Percentiles rank a stretch among this genome's conserved stretches.
phyloP scores from a whole-genome alignment of 2,888 invertebrate genomes.

The Apamea crenata region DNA sequence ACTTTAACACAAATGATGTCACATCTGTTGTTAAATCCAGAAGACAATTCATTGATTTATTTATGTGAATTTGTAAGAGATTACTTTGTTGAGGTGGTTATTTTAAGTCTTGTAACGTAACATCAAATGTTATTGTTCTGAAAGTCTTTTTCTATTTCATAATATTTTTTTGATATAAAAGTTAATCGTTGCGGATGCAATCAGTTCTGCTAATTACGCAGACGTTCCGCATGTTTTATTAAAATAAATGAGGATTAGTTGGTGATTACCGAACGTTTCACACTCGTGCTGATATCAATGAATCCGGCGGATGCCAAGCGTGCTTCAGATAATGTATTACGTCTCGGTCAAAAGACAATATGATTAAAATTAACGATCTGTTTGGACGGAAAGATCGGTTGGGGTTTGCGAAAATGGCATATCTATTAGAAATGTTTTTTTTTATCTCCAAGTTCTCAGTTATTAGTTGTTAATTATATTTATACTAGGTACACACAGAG shows the following conservation, averaged over 20 bases:
- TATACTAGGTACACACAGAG: not conserved
- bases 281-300: conserved; percentile 42
- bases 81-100: conserved; percentile 26
- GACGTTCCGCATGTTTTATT: conserved; percentile 46
- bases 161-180: not conserved
- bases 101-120: not conserved
- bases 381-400: conserved; percentile 19
- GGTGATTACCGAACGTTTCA: conserved; percentile 46
- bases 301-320: conserved; percentile 49
- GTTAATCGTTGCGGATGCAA: conserved; percentile 18
- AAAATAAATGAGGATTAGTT: conserved; percentile 47
- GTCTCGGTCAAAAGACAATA: conserved; percentile 39
- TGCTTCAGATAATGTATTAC: conserved; percentile 41
- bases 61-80: conserved; percentile 28
- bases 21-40: conserved; percentile 47
- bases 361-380: conserved; percentile 45
- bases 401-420: conserved; percentile 7
- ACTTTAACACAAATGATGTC: conserved; percentile 57
- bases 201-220: conserved; percentile 38
- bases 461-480: not conserved
- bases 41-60: conserved; percentile 53
- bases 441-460: not conserved
- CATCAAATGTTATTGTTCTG: not conserved
- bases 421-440: not conserved
- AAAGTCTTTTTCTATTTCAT: not conserved